Evolutionary conservation across 2,888 invertebrate genomes (phyloP).

Genomic region (Xestia rhomboidea): DNA sequence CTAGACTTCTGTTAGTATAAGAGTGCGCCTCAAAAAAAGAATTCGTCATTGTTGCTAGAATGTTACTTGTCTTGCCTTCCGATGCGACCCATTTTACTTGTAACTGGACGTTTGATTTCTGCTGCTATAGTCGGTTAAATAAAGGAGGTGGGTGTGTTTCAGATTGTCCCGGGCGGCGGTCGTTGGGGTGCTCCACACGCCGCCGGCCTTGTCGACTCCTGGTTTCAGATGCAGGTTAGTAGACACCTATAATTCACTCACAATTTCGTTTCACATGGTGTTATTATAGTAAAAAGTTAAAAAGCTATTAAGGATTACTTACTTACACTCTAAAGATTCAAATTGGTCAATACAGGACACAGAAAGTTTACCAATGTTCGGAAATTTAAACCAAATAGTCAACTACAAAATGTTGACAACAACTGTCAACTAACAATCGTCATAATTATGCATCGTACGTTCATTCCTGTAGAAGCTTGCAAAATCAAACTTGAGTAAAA

Average conservation of each 20-base stretch:
- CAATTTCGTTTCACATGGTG: not conserved
- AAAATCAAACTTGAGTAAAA: not conserved
- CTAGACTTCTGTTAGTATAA: not conserved
- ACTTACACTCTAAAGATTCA: not conserved
- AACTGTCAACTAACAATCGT: not conserved
- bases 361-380: not conserved
- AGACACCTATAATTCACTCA: not conserved
- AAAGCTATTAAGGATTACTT: not conserved
- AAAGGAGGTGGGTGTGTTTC: conserved; percentile 61
- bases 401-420: not conserved
- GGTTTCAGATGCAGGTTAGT: conserved; percentile 89
- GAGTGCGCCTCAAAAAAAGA: not conserved
- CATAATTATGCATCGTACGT: not conserved
- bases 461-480: not conserved
- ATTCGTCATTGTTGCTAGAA: not conserved
- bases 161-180: conserved; percentile 90
- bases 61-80: not conserved
- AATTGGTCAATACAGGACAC: not conserved
- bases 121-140: not conserved
- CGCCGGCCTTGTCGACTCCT: conserved; percentile 86
- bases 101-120: not conserved
- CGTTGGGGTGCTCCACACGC: conserved; percentile 86
- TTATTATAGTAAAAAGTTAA: not conserved
- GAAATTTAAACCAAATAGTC: not conserved
- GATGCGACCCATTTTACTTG: not conserved